phyloP scores from a whole-genome alignment of 1,140 invertebrate species.

The Mylabris phalerata region DNA sequence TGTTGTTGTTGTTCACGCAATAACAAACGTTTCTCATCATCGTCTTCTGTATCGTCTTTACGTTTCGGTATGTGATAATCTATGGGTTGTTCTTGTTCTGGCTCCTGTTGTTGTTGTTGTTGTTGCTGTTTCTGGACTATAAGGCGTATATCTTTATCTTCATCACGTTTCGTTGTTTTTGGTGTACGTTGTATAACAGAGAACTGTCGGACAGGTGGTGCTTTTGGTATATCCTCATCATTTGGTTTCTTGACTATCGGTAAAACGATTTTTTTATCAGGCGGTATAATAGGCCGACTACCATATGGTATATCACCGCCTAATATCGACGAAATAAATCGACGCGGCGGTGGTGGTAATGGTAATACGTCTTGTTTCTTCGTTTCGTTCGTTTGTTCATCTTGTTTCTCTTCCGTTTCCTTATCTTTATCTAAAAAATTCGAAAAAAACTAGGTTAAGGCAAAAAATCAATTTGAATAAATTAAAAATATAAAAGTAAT shows the following conservation, averaged over 20 bases:
- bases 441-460: slow-evolving; percentile 1
- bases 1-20: slow-evolving; percentile 50
- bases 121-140: slow-evolving; percentile 43
- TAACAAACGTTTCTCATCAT: slow-evolving; percentile 52
- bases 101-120: slow-evolving; percentile 47
- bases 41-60: slow-evolving; percentile 57
- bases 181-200: slow-evolving; percentile 80
- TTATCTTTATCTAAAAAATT: slow-evolving; percentile 29
- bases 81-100: slow-evolving; percentile 76
- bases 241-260: slow-evolving; percentile 48
- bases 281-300: slow-evolving; percentile 52
- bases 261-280: slow-evolving; percentile 44
- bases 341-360: slow-evolving; percentile 44
- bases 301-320: slow-evolving; percentile 70
- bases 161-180: slow-evolving; percentile 47
- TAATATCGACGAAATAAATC: slow-evolving; percentile 70
- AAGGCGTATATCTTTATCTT: slow-evolving; percentile 44
- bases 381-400: slow-evolving; percentile 21
- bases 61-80: slow-evolving; percentile 81
- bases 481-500: slow-evolving; percentile 2
- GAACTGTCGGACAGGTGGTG: slow-evolving; percentile 49
- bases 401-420: slow-evolving; percentile 18
- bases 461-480: background rate
- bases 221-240: slow-evolving; percentile 45
- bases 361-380: slow-evolving; percentile 9